Conservation (phyloP, 2,113 vertebrate species). For the Ptychochromis oligacanthus region DNA sequence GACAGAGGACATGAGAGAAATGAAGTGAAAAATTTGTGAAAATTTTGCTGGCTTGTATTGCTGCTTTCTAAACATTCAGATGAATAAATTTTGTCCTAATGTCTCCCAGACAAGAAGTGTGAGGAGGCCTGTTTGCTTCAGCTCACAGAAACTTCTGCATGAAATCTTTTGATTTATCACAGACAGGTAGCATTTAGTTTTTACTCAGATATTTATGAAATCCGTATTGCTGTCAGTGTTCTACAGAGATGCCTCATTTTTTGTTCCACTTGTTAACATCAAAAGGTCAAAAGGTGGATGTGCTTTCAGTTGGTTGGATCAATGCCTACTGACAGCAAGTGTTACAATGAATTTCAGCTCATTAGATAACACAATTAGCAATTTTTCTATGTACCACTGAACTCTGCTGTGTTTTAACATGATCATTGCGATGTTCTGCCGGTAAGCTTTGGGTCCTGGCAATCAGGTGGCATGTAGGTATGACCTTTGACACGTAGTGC, state of each 20-base stretch:
- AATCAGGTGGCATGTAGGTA: neutral
- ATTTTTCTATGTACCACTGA: neutral
- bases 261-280: neutral
- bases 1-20: neutral
- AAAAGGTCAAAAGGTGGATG: neutral
- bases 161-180: neutral
- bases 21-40: neutral
- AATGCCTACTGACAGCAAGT: too few species aligned
- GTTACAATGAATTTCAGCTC: neutral
- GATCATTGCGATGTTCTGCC: neutral
- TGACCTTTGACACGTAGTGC: neutral
- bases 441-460: too few species aligned
- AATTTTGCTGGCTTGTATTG: neutral
- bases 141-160: neutral
- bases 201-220: neutral
- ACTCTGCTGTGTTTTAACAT: neutral
- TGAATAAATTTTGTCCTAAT: neutral
- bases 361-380: neutral
- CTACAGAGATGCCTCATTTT: neutral
- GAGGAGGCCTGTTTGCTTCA: neutral
- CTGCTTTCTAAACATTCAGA: neutral
- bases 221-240: neutral
- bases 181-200: neutral
- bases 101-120: neutral
- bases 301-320: neutral